Evolutionary conservation across 2,113 vertebrate genomes (phyloP), one percentile per base, ranked within the genome.

Genomic region (Solea solea): DNA sequence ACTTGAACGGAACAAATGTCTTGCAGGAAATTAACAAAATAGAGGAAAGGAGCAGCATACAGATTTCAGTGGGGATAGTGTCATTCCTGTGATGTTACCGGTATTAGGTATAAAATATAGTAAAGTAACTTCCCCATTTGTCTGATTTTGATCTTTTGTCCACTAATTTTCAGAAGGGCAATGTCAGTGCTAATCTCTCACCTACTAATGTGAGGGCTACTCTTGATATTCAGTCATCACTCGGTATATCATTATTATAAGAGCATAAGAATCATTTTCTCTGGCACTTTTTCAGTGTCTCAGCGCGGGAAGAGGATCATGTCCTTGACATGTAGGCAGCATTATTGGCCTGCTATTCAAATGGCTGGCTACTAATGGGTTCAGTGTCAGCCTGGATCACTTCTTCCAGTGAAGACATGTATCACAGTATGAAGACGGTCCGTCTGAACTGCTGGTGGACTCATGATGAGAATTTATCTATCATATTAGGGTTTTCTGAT

Each of bases 321-420:
- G 51, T 62, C 57, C 54, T 68, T 72, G 70, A 74, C 63, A 41
- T 55, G 59, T 25, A 13, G 44, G 45, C 13, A 72, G 70, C 53
- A 64, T 72, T 50, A 74, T 74, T 42, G 34, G 46, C 54, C 51
- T 34, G 25, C 25, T 25, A 39, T 48, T 65, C 45, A 76, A 68
- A 67, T 58, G 42, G 3, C 41, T 53, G 48, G 1, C 48, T 25
- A 44, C 74, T 74, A 64, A 81, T 69, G 57, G 58, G 45, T 75
- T 78, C 34, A 51, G 16, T 68, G 67, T 64, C 65, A 64, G 39
- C 48, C 34, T 34, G 51, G 25, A 45, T 45, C 4, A 51, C 15
- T 58, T 28, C 28, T 69, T 62, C 42, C 28, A 49, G 59, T 57
- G 53, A 60, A 81, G 70, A 70, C 52, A 46, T 67, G 49, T 51